Conservation (phyloP, 2,888 invertebrate species). For the Sisyra nigra region DNA sequence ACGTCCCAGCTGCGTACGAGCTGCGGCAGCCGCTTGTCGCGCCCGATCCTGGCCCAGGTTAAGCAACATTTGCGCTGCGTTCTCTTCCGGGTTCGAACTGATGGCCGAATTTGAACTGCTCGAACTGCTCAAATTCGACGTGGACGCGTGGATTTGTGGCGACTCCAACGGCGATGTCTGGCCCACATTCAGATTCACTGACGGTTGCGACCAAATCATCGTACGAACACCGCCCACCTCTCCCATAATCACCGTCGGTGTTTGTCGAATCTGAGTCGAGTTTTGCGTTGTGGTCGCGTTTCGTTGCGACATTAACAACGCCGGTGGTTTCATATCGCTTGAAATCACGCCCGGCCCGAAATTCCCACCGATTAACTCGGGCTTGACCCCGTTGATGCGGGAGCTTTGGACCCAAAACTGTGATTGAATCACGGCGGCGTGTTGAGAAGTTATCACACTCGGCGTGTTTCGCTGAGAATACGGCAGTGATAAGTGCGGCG, state of each 20-base stretch:
- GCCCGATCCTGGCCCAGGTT: slow-evolving; percentile 51
- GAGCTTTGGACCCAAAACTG: slow-evolving; percentile 29
- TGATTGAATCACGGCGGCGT: slow-evolving; percentile 19
- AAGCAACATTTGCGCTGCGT: slow-evolving; percentile 44
- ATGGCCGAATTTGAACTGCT: slow-evolving; percentile 20
- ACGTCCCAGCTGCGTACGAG: slow-evolving; percentile 36
- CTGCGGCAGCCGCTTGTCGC: slow-evolving; percentile 33
- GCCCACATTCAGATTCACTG: slow-evolving; percentile 22
- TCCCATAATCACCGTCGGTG: slow-evolving; percentile 86
- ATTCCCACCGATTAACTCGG: slow-evolving; percentile 59
- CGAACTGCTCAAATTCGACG: slow-evolving; percentile 22
- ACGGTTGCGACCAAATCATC: slow-evolving; percentile 51
- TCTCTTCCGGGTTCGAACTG: slow-evolving; percentile 17
- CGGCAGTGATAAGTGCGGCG: slow-evolving; percentile 11
- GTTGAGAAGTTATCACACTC: slow-evolving; percentile 23
- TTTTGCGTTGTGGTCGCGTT: slow-evolving; percentile 2
- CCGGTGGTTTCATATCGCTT: slow-evolving; percentile 18
- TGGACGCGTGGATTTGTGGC: slow-evolving; percentile 22
- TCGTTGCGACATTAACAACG: slow-evolving; percentile 24
- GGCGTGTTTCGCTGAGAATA: slow-evolving; percentile 14
- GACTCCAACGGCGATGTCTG: slow-evolving; percentile 15
- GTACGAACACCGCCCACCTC: slow-evolving; percentile 75
- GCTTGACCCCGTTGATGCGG: slow-evolving; percentile 63
- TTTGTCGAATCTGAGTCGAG: slow-evolving; percentile 33
- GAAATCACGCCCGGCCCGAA: slow-evolving; percentile 15